Evolutionary conservation across 2,888 invertebrate species (phyloP).

Genomic region (Vesta saturnalis): DNA sequence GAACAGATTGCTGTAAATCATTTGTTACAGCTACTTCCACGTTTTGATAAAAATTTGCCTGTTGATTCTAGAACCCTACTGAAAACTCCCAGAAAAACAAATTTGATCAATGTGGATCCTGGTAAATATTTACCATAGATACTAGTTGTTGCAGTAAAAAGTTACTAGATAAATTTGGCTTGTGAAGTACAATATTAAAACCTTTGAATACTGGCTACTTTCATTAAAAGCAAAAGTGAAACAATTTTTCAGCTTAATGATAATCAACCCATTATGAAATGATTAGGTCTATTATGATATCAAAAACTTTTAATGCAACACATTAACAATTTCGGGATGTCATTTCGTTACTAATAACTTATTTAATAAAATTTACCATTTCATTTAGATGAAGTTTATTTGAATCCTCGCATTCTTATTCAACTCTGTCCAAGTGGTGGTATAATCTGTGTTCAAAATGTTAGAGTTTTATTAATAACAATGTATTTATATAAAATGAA

Average conservation of each 20-base stretch:
- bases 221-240: neutral
- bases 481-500: no score
- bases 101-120: neutral
- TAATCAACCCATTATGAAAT: neutral
- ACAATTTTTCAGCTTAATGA: neutral
- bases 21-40: conserved; percentile 8
- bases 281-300: no score
- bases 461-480: no score
- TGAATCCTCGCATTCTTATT: no score
- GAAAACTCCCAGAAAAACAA: conserved; percentile 16
- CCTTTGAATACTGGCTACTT: neutral
- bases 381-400: no score
- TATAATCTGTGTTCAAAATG: no score
- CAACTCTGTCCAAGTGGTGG: no score
- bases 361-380: no score
- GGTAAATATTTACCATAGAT: conserved; percentile 16
- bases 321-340: no score
- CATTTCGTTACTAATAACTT: no score
- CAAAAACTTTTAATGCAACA: no score
- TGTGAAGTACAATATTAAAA: neutral
- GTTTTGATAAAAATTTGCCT: conserved; percentile 14
- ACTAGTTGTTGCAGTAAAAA: conserved; percentile 3
- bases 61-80: conserved; percentile 17
- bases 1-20: conserved; percentile 11
- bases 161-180: neutral